Evolutionary conservation across 2,113 vertebrate genomes (phyloP), one percentile per base, ranked within the genome.

Genomic region (Semicossyphus pulcher): DNA sequence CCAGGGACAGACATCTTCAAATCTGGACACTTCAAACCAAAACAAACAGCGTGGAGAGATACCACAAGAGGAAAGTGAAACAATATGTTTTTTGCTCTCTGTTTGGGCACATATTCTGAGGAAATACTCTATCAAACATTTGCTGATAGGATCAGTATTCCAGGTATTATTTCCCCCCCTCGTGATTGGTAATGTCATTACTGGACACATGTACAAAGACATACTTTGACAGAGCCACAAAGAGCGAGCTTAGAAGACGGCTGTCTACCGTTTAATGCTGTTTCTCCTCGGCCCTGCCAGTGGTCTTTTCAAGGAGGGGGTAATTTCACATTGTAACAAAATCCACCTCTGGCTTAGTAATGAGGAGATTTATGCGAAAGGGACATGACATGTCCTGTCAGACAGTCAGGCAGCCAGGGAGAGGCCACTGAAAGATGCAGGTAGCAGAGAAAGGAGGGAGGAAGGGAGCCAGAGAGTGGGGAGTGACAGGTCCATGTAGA

Each of bases 381-480:
- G 65, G 39, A 86, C 56, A 70, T 72, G 80, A 80, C 73, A 59
- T 57, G 72, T 80, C 54, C 78, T 83, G 76, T 89, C 86, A 84
- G 80, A 83, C 58, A 82, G 67, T 54, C 73, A 69, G 31, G 65
- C 61, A 68, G 67, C 59, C 52, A 49, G 80, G 45, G 71, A 70
- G 72, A 31, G 64, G 65, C 52, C 65, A 85, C 28, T 63, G 34
- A 86, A 49, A 82, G 70, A 88, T 57, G 42, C 32, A 78, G 57
- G 67, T 71, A 58, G 45, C 62, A 20, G n/a, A 48, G 69, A 60
- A 39, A 73, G 16, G 28, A 71, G 32, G 45, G 52, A 69, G 72
- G 31, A 44, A 36, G 18, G 52, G 39, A 56, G 60, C 2, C 23
- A 52, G 52, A 67, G 70, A 69, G 39, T 15, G 18, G 28, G 81